phyloP scores from a whole-genome alignment of 2,113 vertebrate species.

The Syngnathus typhle region DNA sequence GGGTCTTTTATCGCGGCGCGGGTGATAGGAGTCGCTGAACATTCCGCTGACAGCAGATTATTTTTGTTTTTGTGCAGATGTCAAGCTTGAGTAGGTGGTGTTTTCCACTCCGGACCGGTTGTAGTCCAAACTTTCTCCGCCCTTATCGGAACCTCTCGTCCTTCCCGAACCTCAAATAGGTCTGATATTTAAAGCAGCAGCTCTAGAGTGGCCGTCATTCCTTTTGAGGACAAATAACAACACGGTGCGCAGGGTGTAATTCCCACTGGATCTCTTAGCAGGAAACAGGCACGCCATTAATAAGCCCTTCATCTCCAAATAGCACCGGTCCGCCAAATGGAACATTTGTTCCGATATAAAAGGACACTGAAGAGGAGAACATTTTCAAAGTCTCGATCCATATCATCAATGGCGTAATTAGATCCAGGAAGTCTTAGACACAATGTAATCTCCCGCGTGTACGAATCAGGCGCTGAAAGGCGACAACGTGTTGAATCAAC shows the following conservation, averaged over 20 bases:
- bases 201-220: conserved; percentile 38
- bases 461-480: conserved; percentile 6
- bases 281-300: conserved; percentile 54
- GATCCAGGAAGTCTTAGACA: conserved; percentile 63
- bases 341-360: conserved; percentile 24
- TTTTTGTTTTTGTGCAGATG: conserved; percentile 84
- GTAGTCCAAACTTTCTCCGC: conserved; percentile 11
- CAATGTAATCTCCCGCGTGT: conserved; percentile 64
- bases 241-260: conserved; percentile 25
- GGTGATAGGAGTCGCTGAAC: conserved; percentile 78
- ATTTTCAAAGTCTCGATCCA: conserved; percentile 59
- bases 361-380: conserved; percentile 17
- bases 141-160: conserved; percentile 40
- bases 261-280: conserved; percentile 47
- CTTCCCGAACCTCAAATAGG: conserved; percentile 46
- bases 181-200: conserved; percentile 62
- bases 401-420: conserved; percentile 68
- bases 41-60: conserved; percentile 86
- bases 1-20: conserved; percentile 18
- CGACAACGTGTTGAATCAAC: conserved; percentile 20
- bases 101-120: conserved; percentile 63
- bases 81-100: conserved; percentile 75
- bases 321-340: conserved; percentile 27
- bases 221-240: conserved; percentile 50
- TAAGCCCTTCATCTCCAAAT: conserved; percentile 42